These are phyloP conservation scores for Phrynosoma platyrhinos DNA, from an alignment of 2,113 vertebrate species.

Conservation along the genomic window DNA sequence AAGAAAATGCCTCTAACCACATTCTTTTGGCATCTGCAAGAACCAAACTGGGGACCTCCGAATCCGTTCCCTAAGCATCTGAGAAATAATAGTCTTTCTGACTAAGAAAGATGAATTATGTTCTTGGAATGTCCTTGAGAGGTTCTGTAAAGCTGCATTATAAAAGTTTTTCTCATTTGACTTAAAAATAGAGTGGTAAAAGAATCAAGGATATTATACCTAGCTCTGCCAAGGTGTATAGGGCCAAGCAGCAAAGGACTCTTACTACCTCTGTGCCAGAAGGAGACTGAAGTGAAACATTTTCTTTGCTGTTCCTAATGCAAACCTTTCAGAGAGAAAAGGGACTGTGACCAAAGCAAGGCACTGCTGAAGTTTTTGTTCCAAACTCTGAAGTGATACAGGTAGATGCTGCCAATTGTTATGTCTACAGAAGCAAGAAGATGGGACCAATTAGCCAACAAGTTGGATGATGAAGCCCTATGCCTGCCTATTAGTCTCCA, in stretches of 20 bases:
- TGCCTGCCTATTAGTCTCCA: background rate
- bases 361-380: background rate
- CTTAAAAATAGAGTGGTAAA: constrained; percentile 33
- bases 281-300: background rate
- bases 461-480: background rate
- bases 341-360: background rate
- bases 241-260: background rate
- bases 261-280: background rate
- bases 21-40: background rate
- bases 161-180: constrained; percentile 26
- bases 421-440: background rate
- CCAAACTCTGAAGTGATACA: background rate
- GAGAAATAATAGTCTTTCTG: constrained; percentile 9
- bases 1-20: background rate
- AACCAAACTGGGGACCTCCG: background rate
- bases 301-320: background rate
- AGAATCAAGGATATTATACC: constrained; percentile 25
- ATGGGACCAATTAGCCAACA: background rate
- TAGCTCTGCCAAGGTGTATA: background rate
- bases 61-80: background rate
- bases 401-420: background rate
- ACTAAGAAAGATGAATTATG: constrained; percentile 24
- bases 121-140: constrained; percentile 24
- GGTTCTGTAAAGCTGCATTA: constrained; percentile 17
- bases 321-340: background rate